Percentiles rank a stretch among this genome's conserved stretches.
These are phyloP conservation scores for Acleris laterana DNA, from an alignment of 2,888 invertebrate genomes.

Conservation along the genomic window DNA sequence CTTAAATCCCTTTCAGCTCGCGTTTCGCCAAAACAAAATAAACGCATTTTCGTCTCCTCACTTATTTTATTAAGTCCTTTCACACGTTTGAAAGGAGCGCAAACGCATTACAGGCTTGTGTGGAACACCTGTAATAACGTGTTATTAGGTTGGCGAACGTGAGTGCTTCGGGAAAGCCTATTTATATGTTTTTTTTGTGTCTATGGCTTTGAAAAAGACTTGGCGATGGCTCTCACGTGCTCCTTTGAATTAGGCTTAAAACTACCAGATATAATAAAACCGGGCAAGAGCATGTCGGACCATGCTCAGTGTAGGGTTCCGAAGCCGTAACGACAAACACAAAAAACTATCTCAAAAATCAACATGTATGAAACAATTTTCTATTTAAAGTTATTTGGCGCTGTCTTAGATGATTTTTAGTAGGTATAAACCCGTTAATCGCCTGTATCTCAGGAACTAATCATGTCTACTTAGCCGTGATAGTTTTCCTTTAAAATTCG, in stretches of 20 bases:
- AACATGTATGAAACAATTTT: too few species aligned
- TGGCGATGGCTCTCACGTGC: background rate
- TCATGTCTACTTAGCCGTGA: too few species aligned
- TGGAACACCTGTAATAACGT: constrained; percentile 29
- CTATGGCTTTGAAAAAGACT: constrained; percentile 16
- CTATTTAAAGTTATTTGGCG: too few species aligned
- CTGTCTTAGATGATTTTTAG: too few species aligned
- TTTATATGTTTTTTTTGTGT: constrained; percentile 17
- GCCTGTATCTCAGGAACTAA: too few species aligned
- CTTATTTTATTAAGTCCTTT: constrained; percentile 52
- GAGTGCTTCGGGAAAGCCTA: constrained; percentile 20
- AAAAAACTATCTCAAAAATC: too few species aligned
- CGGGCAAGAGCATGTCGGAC: too few species aligned
- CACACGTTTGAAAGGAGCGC: constrained; percentile 37
- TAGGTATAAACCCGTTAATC: too few species aligned
- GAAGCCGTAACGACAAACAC: too few species aligned
- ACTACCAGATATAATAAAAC: too few species aligned
- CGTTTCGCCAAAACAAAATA: constrained; percentile 17
- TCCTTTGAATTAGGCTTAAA: background rate
- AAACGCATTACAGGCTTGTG: constrained; percentile 31
- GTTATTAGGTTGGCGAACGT: constrained; percentile 31
- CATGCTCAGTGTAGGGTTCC: too few species aligned
- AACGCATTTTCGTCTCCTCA: constrained; percentile 34
- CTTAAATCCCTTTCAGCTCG: constrained; percentile 9
- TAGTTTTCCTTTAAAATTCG: too few species aligned